Evolutionary conservation across 2,888 invertebrate genomes (phyloP).

Genomic region (Gymnoscelis rufifasciata): DNA sequence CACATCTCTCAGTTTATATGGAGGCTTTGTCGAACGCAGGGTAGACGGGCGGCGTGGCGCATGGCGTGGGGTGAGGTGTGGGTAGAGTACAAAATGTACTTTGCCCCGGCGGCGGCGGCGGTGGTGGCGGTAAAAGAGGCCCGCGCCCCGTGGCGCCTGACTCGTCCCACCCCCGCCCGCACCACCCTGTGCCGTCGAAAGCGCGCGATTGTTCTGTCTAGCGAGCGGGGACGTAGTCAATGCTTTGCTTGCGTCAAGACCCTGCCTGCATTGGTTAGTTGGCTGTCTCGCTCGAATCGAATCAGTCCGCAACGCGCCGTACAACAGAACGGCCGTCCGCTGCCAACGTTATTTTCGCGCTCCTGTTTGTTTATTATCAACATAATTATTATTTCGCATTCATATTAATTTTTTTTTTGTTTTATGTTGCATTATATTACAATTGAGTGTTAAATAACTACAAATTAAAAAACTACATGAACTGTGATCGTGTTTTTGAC

Average conservation of each 20-base stretch:
- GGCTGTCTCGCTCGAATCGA: conserved; percentile 7
- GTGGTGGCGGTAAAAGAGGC: neutral
- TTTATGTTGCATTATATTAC: conserved; percentile 46
- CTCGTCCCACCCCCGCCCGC: conserved; percentile 33
- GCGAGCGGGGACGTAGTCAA: conserved; percentile 52
- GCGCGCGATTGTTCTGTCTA: conserved; percentile 70
- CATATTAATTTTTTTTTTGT: conserved; percentile 24
- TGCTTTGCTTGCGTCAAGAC: conserved; percentile 50
- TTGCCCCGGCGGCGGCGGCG: neutral
- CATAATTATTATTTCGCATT: conserved; percentile 45
- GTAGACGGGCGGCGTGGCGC: conserved; percentile 30
- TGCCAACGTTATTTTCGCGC: conserved; percentile 30
- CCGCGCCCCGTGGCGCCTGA: conserved; percentile 33
- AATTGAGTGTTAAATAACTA: conserved; percentile 27
- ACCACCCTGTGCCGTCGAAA: conserved; percentile 36
- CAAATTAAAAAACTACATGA: conserved; percentile 51
- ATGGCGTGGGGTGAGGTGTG: conserved; percentile 17
- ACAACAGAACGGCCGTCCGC: conserved; percentile 51
- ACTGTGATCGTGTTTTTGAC: conserved; percentile 64
- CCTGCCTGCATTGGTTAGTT: conserved; percentile 41
- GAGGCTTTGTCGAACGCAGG: conserved; percentile 33
- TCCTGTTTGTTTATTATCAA: conserved; percentile 46
- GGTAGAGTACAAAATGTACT: conserved; percentile 13
- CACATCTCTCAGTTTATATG: conserved; percentile 25
- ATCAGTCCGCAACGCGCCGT: conserved; percentile 68